These are phyloP conservation scores for Pheosia tremula DNA, from an alignment of 2,888 invertebrate genomes.

Conservation along the genomic window DNA sequence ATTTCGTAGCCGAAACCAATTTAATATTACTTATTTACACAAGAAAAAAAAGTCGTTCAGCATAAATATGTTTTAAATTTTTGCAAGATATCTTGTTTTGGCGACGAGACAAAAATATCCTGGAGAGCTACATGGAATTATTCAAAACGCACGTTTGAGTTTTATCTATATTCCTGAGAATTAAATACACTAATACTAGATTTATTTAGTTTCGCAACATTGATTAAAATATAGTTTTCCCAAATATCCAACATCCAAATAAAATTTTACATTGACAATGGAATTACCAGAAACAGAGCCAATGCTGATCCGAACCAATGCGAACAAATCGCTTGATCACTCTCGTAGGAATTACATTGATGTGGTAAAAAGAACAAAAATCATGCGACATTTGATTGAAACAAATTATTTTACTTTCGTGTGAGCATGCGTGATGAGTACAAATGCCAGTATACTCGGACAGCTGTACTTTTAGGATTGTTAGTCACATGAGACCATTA, in stretches of 20 bases:
- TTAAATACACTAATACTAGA: too few species aligned
- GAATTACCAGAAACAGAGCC: too few species aligned
- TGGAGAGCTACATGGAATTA: not conserved
- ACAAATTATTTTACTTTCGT: not conserved
- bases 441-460: not conserved
- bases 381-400: not conserved
- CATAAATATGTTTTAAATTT: not conserved
- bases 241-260: too few species aligned
- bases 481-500: constrained; percentile 8
- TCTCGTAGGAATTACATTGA: not conserved
- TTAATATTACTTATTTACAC: not conserved
- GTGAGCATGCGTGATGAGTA: not conserved
- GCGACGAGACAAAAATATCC: not conserved
- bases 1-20: not conserved
- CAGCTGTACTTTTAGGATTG: constrained; percentile 8
- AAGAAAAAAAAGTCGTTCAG: not conserved
- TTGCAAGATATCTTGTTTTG: not conserved
- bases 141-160: not conserved
- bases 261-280: too few species aligned
- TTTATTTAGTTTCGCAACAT: too few species aligned
- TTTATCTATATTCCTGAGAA: not conserved
- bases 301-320: too few species aligned
- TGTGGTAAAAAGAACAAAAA: too few species aligned
- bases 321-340: not conserved
- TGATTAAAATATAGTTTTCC: too few species aligned